Percentiles rank a stretch among this genome's conserved stretches.
phyloP scores from a whole-genome alignment of 2,888 invertebrate species.

The Drosophila mayaguana region DNA sequence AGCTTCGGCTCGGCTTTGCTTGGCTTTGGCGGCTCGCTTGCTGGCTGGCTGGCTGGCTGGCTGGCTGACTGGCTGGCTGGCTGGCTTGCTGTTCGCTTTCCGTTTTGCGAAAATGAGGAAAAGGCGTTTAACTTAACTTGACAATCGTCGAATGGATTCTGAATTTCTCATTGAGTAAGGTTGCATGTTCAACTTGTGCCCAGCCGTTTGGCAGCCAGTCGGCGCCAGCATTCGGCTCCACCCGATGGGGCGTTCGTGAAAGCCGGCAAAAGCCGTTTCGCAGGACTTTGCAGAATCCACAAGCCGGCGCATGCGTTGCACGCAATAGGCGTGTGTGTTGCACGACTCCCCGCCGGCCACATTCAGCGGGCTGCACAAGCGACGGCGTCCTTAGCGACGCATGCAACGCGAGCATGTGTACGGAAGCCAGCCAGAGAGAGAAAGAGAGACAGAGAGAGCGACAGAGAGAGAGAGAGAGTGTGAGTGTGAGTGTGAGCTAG shows the following conservation, averaged over 20 bases:
- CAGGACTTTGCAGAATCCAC: conserved; percentile 66
- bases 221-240: conserved; percentile 47
- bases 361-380: conserved; percentile 64
- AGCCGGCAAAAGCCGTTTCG: conserved; percentile 54
- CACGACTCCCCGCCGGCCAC: conserved; percentile 20
- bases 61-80: conserved; percentile 13
- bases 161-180: conserved; percentile 83
- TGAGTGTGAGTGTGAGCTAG: background rate
- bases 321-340: conserved; percentile 49
- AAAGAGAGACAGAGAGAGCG: background rate
- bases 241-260: conserved; percentile 42
- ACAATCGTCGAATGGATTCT: conserved; percentile 83
- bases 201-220: conserved; percentile 38
- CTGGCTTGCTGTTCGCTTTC: conserved; percentile 49
- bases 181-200: conserved; percentile 60
- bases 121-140: conserved; percentile 81
- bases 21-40: conserved; percentile 39
- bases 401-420: background rate
- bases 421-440: background rate
- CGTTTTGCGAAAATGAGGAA: conserved; percentile 68
- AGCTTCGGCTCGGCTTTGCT: conserved; percentile 33
- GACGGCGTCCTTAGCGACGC: conserved; percentile 40
- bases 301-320: conserved; percentile 66
- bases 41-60: conserved; percentile 22
- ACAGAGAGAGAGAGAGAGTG: background rate